These are phyloP conservation scores for Uromys caudimaculatus DNA, from an alignment of 2,797 vertebrate genomes.

Conservation along the genomic window DNA sequence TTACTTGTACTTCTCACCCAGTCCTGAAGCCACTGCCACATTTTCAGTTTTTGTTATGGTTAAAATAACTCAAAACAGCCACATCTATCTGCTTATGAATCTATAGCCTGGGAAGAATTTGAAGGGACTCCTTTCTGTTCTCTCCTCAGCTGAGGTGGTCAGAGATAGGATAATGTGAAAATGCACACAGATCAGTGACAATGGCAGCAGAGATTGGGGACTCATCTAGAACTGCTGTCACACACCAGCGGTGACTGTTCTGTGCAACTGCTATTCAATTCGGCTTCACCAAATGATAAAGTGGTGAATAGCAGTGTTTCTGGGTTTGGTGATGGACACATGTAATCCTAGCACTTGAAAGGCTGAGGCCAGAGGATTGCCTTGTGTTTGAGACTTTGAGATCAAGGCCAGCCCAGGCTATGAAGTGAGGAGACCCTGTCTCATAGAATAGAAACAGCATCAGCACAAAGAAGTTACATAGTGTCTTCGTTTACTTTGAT, in stretches of 20 bases:
- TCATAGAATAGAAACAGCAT: not conserved
- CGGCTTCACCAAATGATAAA: conserved; percentile 6
- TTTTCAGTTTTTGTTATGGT: not conserved
- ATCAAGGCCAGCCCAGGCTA: not conserved
- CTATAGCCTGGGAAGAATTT: not conserved
- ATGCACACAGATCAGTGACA: not conserved
- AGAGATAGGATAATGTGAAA: not conserved
- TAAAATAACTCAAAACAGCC: not conserved
- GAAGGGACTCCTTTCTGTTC: not conserved
- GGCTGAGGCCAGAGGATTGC: not conserved
- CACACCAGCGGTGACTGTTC: not conserved
- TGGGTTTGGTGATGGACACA: not conserved
- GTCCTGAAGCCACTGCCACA: not conserved
- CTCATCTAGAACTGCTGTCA: not conserved
- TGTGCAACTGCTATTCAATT: not conserved
- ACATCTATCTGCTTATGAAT: not conserved
- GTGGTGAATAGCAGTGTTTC: not conserved
- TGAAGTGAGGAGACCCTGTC: not conserved
- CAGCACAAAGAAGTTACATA: not conserved
- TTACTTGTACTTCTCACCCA: not conserved
- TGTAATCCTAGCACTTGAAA: not conserved
- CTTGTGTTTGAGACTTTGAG: not conserved
- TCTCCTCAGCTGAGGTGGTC: not conserved
- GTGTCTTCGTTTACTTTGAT: not conserved
- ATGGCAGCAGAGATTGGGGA: not conserved